Evolutionary conservation across 1,140 invertebrate genomes (phyloP).

Genomic region (Micrasema longulum): DNA sequence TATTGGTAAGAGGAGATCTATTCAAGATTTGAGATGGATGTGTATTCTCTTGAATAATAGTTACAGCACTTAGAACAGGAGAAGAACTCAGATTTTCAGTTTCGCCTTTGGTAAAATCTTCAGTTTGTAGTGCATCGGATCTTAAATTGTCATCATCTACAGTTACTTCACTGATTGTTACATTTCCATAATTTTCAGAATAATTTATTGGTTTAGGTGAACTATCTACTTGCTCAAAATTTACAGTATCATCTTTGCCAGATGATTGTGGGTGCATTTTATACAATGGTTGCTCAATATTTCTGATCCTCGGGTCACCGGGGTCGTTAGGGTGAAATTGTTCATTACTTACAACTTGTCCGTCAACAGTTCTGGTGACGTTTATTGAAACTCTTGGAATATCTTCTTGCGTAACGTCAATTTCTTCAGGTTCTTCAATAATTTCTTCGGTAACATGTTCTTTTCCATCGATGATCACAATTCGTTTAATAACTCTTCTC

Average conservation of each 20-base stretch:
- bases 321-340: slow-evolving; percentile 58
- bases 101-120: slow-evolving; percentile 9
- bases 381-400: slow-evolving; percentile 79
- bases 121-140: neutral
- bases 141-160: slow-evolving; percentile 36
- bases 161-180: slow-evolving; percentile 29
- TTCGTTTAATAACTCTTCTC: slow-evolving; percentile 77
- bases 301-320: slow-evolving; percentile 15
- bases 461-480: slow-evolving; percentile 84
- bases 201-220: slow-evolving; percentile 41
- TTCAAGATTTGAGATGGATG: too few relatives aligned
- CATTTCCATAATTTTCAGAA: slow-evolving; percentile 24
- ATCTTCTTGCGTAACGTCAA: slow-evolving; percentile 81
- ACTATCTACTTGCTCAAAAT: slow-evolving; percentile 55
- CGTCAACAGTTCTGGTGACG: slow-evolving; percentile 72
- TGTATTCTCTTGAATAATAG: neutral
- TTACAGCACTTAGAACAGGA: neutral
- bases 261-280: slow-evolving; percentile 35
- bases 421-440: slow-evolving; percentile 84
- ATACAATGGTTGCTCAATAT: slow-evolving; percentile 26
- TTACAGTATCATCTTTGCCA: slow-evolving; percentile 45
- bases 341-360: slow-evolving; percentile 64
- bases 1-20: slow-evolving; percentile 1
- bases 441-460: slow-evolving; percentile 85
- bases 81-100: neutral